Base-by-base conservation (phyloP, 2,113 vertebrate species). In the Rhodinocichla rosea region DNA sequence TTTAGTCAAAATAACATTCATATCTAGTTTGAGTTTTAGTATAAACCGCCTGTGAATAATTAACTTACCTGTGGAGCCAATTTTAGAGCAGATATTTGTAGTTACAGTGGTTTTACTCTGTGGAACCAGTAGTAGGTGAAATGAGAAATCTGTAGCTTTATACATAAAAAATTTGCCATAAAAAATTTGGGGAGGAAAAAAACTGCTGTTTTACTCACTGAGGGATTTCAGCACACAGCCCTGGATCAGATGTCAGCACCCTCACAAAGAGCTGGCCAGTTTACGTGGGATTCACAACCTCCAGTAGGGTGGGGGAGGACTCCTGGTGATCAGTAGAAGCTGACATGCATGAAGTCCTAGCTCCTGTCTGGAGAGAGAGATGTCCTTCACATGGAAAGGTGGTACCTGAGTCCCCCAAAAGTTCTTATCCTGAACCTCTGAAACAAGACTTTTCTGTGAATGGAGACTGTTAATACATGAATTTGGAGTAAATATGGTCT, bases 1-100 rank as follows among this genome's bases (percentile, higher is more conserved):
- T 90, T 92, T 94, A 93, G 60, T 70, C 60, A 93, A 94, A 94
- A 94, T 67, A 95, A 47, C 44, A 52, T 63, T 55, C 74, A 30
- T 18, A 11, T 84, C 35, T 84, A 28, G 24, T 67, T 81, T 63
- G 56, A 89, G 76, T 89, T 96, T 83, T 75, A 32, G 22, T 76
- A 30, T 85, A 79, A 95, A 91, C 68, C 33, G 78, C 3, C 35
- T 56, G 56, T 78, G 33, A 91, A 94, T 94, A 42, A 91, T 92
- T 91, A 87, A 89, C 91, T 47, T 63, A 5, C 33, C 5, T 42
- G 19, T 32, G 22, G 45, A 50, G 15, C 15, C 26, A 53, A 3
- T 81, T 89, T 81, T 62, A 45, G 60, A 67, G 8, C 42, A 81
- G 5, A 6, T 23, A 19, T 64, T 91, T 81, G 32, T 63, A 67